phyloP scores from a whole-genome alignment of 2,888 invertebrate genomes.

The Proisotoma minuta region DNA sequence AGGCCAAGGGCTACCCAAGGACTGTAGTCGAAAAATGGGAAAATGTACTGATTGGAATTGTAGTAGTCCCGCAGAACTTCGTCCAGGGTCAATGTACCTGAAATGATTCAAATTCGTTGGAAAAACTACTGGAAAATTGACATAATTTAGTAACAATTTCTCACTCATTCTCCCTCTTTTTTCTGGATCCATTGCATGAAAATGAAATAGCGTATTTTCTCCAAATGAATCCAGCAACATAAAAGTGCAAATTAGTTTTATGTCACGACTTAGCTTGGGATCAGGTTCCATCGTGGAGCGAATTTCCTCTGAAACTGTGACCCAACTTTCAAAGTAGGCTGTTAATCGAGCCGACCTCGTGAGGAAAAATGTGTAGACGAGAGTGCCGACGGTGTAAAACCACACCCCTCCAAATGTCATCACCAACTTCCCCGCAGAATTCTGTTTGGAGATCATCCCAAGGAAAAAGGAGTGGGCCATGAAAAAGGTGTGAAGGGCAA shows the following conservation, averaged over 20 bases:
- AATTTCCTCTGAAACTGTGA: constrained; percentile 19
- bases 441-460: constrained; percentile 13
- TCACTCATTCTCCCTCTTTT: constrained; percentile 15
- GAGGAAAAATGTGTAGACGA: constrained; percentile 36
- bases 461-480: constrained; percentile 26
- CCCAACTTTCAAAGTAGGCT: constrained; percentile 31
- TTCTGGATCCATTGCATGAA: constrained; percentile 32
- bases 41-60: constrained; percentile 33
- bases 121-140: too few species aligned
- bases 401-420: constrained; percentile 35
- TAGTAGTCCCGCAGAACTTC: constrained; percentile 37
- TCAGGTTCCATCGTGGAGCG: constrained; percentile 19
- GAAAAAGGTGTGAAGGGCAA: constrained; percentile 29
- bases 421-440: constrained; percentile 32
- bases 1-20: constrained; percentile 24
- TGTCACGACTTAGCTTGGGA: constrained; percentile 19
- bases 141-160: background rate
- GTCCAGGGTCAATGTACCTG: constrained; percentile 21
- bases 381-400: constrained; percentile 36
- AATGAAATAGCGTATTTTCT: constrained; percentile 42
- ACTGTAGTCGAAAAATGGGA: constrained; percentile 31
- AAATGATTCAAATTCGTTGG: background rate
- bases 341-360: constrained; percentile 20
- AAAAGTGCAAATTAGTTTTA: constrained; percentile 33
- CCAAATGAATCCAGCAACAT: constrained; percentile 35